phyloP scores from a whole-genome alignment of 2,113 vertebrate species.

The Cairina moschata region DNA sequence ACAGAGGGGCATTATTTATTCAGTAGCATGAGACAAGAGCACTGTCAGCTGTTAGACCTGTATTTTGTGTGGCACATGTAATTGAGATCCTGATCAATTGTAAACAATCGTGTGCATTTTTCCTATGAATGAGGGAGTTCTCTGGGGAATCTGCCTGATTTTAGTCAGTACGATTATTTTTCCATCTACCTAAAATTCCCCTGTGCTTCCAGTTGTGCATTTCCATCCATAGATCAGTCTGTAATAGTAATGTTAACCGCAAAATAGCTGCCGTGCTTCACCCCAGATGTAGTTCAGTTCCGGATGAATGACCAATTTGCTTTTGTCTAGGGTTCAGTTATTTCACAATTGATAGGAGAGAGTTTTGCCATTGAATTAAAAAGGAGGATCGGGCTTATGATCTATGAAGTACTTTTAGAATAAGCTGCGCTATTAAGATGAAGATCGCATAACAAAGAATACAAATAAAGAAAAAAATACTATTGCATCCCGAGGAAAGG shows the following conservation, averaged over 20 bases:
- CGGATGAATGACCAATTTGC: background rate
- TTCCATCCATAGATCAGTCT: conserved; percentile 23
- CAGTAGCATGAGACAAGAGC: background rate
- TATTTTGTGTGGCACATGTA: conserved; percentile 32
- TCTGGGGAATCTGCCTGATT: conserved; percentile 32
- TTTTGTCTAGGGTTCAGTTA: conserved; percentile 14
- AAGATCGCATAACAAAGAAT: background rate
- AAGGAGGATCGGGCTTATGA: background rate
- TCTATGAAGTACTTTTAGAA: background rate
- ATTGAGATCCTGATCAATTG: conserved; percentile 41
- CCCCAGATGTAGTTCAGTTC: conserved; percentile 13
- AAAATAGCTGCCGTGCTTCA: conserved; percentile 28
- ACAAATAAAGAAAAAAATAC: background rate
- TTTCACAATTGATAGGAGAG: background rate
- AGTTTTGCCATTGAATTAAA: conserved; percentile 3
- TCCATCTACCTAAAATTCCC: conserved; percentile 21
- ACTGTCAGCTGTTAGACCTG: conserved; percentile 31
- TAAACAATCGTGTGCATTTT: conserved; percentile 43
- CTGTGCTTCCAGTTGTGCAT: conserved; percentile 1
- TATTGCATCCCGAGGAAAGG: background rate
- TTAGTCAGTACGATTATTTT: conserved; percentile 44
- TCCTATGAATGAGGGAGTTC: conserved; percentile 8
- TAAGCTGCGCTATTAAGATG: background rate
- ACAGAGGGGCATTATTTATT: conserved; percentile 29
- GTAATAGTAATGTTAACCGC: background rate